Evolutionary conservation across 2,888 invertebrate genomes (phyloP), one percentile per base, ranked within the genome.

Genomic region (Lasioglossum zephyrum): DNA sequence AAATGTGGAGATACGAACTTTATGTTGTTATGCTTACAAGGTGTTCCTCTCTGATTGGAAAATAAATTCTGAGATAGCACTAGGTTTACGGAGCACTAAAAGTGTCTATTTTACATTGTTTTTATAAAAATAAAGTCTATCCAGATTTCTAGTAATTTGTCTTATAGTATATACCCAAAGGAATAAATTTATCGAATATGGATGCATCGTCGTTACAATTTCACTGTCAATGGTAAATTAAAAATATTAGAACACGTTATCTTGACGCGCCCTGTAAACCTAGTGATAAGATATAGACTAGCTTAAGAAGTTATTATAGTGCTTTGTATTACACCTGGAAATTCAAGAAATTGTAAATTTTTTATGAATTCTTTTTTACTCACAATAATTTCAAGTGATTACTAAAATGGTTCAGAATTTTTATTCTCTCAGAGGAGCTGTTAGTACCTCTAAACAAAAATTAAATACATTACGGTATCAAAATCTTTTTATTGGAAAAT

Each of bases 1-100:
- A 26, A 73, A 85, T 26, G n/a, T 31, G 53, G 81, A 79, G 47
- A 88, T 82, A 81, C 66, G 74, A 83, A 81, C 47, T 83, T 83
- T 41, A 79, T 36, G 22, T 83, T 79, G 60, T 44, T 53, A 41
- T 81, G 9, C 26, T 77, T 70, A 70, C 41, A 70, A 70, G 41
- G 39, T 70, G 41, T 31, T 18, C 13, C n/a, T 70, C n/a, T n/a
- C 18, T 39, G 39, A 39, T 69, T 39, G 69, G 22, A 22, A 69
- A 69, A 22, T 36, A 22, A 18, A 69, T 69, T 69, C 69, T 36
- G 39, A 18, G 39, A 6, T 66, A 39, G 3, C 49, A 18, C 5
- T 18, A 18, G 18, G 49, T 49, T 49, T 49, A 49, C 18, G 18
- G 18, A 49, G 49, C 18, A 18, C 18, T 49, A 49, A 22, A 49